Percentiles rank a stretch among this genome's conserved stretches.
These are phyloP conservation scores for Caenorhabditis sp. DNA, from an alignment of 2,888 invertebrate genomes.

Conservation along the genomic window DNA sequence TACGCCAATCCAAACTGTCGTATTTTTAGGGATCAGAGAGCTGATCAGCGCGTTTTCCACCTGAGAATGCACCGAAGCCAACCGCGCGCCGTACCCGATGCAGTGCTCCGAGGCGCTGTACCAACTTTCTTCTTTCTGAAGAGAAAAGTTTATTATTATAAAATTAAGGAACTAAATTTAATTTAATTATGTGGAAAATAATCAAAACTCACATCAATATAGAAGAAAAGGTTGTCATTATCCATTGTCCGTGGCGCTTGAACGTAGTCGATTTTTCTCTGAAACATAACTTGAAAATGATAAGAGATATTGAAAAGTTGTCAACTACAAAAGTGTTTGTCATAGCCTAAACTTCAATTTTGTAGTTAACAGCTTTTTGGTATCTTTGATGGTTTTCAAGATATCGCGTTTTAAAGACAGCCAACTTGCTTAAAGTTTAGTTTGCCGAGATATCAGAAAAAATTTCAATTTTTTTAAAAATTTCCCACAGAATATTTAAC, in stretches of 20 bases:
- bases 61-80: conserved; percentile 65
- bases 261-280: conserved; percentile 47
- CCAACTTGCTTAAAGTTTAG: too few relatives aligned
- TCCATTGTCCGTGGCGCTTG: conserved; percentile 34
- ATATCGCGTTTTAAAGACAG: too few relatives aligned
- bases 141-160: background rate
- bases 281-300: background rate
- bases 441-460: too few relatives aligned
- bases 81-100: conserved; percentile 70
- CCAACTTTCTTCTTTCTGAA: conserved; percentile 65
- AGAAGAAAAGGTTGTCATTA: conserved; percentile 38
- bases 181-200: background rate
- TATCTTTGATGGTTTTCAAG: too few relatives aligned
- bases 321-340: too few relatives aligned
- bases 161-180: background rate
- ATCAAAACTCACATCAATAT: conserved; percentile 15
- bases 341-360: too few relatives aligned
- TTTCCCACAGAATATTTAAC: too few relatives aligned
- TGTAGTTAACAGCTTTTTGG: too few relatives aligned
- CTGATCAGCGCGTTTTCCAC: conserved; percentile 67
- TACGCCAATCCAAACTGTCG: conserved; percentile 69
- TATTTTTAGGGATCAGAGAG: conserved; percentile 34
- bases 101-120: conserved; percentile 72
- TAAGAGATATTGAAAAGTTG: background rate
- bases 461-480: too few relatives aligned